Conservation (phyloP, 2,888 invertebrate species). For the Pyrrhopygopsis socrates region DNA sequence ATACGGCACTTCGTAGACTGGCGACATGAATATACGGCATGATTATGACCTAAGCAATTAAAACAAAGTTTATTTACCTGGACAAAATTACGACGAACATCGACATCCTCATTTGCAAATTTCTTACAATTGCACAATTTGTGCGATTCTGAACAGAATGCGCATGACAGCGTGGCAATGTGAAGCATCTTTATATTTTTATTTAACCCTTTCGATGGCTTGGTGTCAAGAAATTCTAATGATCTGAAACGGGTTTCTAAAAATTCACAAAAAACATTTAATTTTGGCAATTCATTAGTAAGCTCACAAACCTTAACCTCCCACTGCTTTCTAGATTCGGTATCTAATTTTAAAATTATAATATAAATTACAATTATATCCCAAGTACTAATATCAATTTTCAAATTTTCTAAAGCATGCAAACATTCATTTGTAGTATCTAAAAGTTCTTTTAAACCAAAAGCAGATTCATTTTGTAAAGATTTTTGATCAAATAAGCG, state of each 20-base stretch:
- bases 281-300: background rate
- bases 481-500: background rate
- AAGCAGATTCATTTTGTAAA: background rate
- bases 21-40: constrained; percentile 3
- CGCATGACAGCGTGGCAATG: background rate
- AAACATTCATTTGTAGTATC: constrained; percentile 61
- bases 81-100: background rate
- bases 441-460: constrained; percentile 47
- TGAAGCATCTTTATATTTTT: constrained; percentile 2
- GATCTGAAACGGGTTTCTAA: constrained; percentile 20
- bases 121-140: background rate
- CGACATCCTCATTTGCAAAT: background rate
- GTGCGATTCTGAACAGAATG: background rate
- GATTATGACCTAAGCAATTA: background rate
- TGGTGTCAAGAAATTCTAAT: constrained; percentile 27
- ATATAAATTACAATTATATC: constrained; percentile 62
- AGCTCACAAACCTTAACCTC: constrained; percentile 29
- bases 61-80: background rate
- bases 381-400: constrained; percentile 33
- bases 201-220: background rate
- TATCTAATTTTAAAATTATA: constrained; percentile 49
- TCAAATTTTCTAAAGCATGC: background rate
- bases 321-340: constrained; percentile 64
- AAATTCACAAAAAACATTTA: constrained; percentile 16
- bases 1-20: background rate